A percentile compares a stretch with the other conserved stretches of the same genome.
These are phyloP conservation scores for Axis porcinus DNA, from an alignment of 2,113 vertebrate genomes.

Conservation along the genomic window DNA sequence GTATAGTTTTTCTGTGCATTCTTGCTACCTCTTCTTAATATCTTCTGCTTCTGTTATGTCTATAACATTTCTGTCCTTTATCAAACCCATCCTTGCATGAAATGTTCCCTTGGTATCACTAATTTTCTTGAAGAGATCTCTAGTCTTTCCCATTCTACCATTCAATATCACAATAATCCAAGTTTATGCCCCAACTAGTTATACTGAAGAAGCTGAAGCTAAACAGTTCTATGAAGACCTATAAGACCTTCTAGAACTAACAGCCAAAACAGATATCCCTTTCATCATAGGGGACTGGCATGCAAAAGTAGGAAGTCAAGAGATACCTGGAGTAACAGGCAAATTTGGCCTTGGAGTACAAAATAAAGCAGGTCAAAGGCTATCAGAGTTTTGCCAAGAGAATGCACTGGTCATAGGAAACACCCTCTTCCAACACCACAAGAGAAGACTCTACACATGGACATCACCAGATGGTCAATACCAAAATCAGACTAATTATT, in stretches of 20 bases:
- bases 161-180: neutral
- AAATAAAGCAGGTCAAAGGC: neutral
- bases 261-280: neutral
- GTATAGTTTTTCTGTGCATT: neutral
- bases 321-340: neutral
- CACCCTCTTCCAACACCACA: neutral
- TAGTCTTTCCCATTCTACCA: neutral
- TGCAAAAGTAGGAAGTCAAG: neutral
- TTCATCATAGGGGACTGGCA: neutral
- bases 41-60: neutral
- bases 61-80: neutral
- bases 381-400: neutral
- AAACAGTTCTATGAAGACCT: neutral
- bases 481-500: neutral
- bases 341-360: neutral
- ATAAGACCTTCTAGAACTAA: neutral
- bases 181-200: neutral
- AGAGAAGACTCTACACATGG: neutral
- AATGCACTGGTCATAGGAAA: neutral
- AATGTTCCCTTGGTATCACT: neutral
- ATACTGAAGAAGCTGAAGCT: neutral
- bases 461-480: neutral
- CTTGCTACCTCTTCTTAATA: neutral
- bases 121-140: neutral
- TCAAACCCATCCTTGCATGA: neutral